Conservation (phyloP, 2,888 invertebrate genomes). For the Timema podura region DNA sequence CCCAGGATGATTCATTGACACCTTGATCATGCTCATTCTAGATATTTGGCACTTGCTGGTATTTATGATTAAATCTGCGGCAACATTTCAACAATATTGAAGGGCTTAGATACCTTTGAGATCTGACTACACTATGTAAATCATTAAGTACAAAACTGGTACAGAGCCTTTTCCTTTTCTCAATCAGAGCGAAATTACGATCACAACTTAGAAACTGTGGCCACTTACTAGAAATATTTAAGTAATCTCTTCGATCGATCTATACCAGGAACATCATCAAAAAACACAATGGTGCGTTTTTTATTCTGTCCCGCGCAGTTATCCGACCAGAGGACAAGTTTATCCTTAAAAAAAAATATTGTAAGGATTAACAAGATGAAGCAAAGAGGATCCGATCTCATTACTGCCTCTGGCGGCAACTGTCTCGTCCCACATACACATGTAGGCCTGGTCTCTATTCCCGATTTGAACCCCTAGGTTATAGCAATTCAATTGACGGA, state of each 20-base stretch:
- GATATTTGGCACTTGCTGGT: neutral
- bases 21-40: constrained; percentile 6
- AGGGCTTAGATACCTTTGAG: neutral
- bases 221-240: constrained; percentile 4
- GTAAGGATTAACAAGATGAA: neutral
- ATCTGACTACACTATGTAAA: constrained; percentile 5
- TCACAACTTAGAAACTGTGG: neutral
- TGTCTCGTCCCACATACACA: neutral
- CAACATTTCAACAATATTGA: constrained; percentile 1
- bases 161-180: neutral
- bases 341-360: neutral
- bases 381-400: neutral
- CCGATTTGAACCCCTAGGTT: neutral
- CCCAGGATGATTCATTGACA: neutral
- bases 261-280: constrained; percentile 7
- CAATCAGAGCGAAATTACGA: neutral
- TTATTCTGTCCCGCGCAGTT: neutral
- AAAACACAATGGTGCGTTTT: constrained; percentile 6
- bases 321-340: too few species aligned
- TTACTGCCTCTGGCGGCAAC: neutral
- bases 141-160: neutral
- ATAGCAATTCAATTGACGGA: neutral
- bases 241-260: neutral
- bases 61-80: constrained; percentile 5
- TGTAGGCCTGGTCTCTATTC: neutral